phyloP scores from a whole-genome alignment of 2,888 invertebrate genomes.

The Nysson spinosus region DNA sequence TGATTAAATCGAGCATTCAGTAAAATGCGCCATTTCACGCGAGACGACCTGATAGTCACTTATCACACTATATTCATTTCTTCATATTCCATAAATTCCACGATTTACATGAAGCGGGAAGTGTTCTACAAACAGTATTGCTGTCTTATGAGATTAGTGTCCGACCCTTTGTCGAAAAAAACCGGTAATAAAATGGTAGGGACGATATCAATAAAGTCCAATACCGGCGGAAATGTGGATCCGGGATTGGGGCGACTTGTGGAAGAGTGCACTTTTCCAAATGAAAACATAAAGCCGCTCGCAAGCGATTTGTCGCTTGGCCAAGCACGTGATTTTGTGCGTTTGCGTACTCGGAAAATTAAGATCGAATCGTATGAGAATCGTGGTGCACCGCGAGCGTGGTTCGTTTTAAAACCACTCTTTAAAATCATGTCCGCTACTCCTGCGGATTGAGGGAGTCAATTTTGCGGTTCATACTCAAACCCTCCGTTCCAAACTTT shows the following conservation, averaged over 20 bases:
- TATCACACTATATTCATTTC: no score
- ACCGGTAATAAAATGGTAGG: background rate
- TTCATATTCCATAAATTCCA: no score
- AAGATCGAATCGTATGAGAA: slow-evolving; percentile 38
- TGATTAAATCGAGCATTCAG: no score
- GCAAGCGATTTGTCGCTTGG: slow-evolving; percentile 53
- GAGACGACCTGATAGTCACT: no score
- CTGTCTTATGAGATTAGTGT: background rate
- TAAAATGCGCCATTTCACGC: no score
- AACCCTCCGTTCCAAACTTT: background rate
- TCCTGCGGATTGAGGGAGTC: background rate
- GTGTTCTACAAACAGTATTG: no score
- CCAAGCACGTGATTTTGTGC: slow-evolving; percentile 45
- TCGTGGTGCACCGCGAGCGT: slow-evolving; percentile 39
- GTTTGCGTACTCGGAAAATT: slow-evolving; percentile 33
- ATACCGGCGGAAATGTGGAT: slow-evolving; percentile 36
- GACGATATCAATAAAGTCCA: slow-evolving; percentile 41
- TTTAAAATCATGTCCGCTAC: slow-evolving; percentile 39
- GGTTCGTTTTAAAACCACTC: slow-evolving; percentile 39
- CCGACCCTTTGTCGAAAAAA: background rate
- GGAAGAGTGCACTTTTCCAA: slow-evolving; percentile 62
- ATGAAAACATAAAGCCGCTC: slow-evolving; percentile 63
- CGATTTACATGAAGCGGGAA: no score
- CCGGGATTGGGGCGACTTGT: slow-evolving; percentile 2
- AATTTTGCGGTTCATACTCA: background rate